These are phyloP conservation scores for Bradypodion ventrale DNA, from an alignment of 2,797 vertebrate species.

Conservation along the genomic window DNA sequence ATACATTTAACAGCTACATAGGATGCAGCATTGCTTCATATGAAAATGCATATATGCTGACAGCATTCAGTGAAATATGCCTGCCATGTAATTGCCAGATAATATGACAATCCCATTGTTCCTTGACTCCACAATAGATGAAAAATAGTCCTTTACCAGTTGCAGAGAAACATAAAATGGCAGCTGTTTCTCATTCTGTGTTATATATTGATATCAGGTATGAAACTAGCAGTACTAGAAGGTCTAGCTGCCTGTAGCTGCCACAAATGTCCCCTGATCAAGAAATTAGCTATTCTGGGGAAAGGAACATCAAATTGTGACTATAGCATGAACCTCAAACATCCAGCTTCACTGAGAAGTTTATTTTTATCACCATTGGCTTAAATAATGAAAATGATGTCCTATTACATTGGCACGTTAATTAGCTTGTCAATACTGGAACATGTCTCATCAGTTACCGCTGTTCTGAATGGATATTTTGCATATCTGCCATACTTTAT, in stretches of 20 bases:
- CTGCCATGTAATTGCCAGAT: background rate
- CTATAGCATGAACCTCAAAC: background rate
- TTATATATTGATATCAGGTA: background rate
- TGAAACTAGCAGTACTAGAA: background rate
- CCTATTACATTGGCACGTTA: background rate
- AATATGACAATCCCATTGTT: background rate
- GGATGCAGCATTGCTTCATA: background rate
- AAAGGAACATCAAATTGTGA: background rate
- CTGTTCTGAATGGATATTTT: background rate
- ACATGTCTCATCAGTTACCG: background rate
- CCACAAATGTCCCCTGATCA: background rate
- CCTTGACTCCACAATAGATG: background rate
- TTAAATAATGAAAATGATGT: background rate
- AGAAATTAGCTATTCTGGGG: background rate
- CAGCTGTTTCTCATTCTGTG: background rate
- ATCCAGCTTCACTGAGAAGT: background rate
- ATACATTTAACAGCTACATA: background rate
- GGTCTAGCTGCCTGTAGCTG: background rate
- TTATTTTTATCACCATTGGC: background rate
- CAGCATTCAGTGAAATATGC: background rate
- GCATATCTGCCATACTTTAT: background rate
- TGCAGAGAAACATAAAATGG: background rate
- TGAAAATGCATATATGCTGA: background rate
- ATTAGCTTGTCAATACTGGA: background rate
- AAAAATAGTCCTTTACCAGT: background rate